Conservation (phyloP, 1,140 invertebrate species). For the Drosophila willistoni region DNA sequence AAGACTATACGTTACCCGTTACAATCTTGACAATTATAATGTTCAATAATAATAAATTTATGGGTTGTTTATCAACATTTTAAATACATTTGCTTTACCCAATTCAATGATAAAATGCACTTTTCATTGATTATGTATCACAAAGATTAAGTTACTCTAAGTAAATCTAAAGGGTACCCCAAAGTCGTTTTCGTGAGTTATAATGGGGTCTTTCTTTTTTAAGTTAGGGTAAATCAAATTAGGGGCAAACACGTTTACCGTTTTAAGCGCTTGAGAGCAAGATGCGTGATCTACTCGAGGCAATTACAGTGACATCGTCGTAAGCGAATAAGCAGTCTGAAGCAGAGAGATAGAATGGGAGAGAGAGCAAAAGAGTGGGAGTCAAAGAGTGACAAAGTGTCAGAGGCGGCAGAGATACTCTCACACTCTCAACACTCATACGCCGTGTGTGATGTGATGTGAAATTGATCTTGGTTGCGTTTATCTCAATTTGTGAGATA, state of each 20-base stretch:
- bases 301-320: conserved; percentile 47
- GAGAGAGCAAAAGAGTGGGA: conserved; percentile 27
- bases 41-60: not conserved
- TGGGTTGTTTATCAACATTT: not conserved
- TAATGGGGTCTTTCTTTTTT: not conserved
- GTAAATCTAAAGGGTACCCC: not conserved
- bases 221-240: conserved; percentile 47
- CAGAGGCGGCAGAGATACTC: not conserved
- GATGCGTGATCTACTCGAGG: conserved; percentile 36
- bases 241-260: conserved; percentile 57
- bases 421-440: no score
- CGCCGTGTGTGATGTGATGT: no score
- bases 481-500: no score
- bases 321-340: not conserved
- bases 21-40: no score
- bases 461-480: no score
- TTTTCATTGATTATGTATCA: no score
- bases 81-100: no score
- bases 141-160: no score
- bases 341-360: not conserved
- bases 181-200: not conserved
- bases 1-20: no score
- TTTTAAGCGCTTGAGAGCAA: conserved; percentile 35
- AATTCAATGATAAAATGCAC: no score
- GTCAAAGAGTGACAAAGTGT: not conserved